phyloP scores from a whole-genome alignment of 2,888 invertebrate genomes.

The Metalampra italica region DNA sequence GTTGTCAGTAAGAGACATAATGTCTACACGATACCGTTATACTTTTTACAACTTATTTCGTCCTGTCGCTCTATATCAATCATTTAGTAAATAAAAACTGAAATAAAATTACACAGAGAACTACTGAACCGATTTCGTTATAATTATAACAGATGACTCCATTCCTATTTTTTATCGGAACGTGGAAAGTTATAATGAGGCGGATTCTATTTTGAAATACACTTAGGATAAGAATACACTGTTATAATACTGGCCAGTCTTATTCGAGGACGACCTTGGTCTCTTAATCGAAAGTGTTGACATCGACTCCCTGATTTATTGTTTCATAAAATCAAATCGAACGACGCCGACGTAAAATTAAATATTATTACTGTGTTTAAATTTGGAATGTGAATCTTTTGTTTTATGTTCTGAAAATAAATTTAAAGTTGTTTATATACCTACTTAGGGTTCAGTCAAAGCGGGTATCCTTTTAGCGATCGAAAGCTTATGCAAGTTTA shows the following conservation, averaged over 20 bases:
- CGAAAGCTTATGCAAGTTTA: too few relatives aligned
- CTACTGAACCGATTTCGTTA: constrained; percentile 29
- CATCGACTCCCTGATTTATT: constrained; percentile 62
- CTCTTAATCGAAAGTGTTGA: constrained; percentile 73
- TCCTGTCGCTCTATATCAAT: constrained; percentile 30
- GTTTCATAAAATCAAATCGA: constrained; percentile 52
- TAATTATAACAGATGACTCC: constrained; percentile 64
- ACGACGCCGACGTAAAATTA: constrained; percentile 59
- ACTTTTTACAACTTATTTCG: constrained; percentile 4
- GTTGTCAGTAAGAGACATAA: constrained; percentile 3
- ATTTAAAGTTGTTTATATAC: constrained; percentile 24
- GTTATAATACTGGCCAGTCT: constrained; percentile 40
- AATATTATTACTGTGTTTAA: constrained; percentile 58
- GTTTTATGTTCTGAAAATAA: constrained; percentile 54
- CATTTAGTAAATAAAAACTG: constrained; percentile 31
- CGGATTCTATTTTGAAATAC: constrained; percentile 59
- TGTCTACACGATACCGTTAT: constrained; percentile 1
- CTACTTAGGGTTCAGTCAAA: too few relatives aligned
- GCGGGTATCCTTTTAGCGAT: too few relatives aligned
- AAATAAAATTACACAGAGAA: constrained; percentile 21
- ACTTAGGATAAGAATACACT: constrained; percentile 65
- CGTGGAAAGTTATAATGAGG: constrained; percentile 72
- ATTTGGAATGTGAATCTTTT: constrained; percentile 47
- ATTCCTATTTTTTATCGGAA: constrained; percentile 66
- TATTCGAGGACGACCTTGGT: constrained; percentile 54